Percentiles rank a stretch among this genome's conserved stretches.
Conservation (phyloP, 2,113 vertebrate genomes). For the Sciurus niger region DNA sequence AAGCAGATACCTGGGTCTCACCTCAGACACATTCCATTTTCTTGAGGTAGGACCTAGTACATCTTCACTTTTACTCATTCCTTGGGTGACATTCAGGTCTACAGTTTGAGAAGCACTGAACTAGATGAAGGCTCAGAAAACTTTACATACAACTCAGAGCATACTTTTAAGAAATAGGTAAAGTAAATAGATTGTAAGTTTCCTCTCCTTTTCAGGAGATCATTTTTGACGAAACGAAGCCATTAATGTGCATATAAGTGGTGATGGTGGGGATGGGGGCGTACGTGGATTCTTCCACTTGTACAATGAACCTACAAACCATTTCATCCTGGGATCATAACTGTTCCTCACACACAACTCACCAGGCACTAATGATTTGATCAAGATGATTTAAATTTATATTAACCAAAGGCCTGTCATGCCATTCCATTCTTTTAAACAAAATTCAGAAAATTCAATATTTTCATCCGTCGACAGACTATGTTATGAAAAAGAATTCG, state of each 20-base stretch:
- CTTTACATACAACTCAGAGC: background rate
- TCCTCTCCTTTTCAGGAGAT: background rate
- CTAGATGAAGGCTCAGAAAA: background rate
- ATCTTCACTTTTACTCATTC: background rate
- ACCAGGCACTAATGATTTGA: background rate
- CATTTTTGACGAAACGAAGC: background rate
- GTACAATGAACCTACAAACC: background rate
- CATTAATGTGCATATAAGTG: background rate
- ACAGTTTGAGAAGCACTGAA: background rate
- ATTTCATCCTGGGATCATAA: background rate
- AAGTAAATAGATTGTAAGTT: background rate
- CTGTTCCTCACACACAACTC: background rate
- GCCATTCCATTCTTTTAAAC: background rate
- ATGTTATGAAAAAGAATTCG: background rate
- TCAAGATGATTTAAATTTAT: background rate
- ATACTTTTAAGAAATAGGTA: background rate
- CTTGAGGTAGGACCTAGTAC: background rate
- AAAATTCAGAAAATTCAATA: background rate
- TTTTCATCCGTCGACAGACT: background rate
- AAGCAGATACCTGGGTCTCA: background rate
- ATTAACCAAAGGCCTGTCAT: background rate
- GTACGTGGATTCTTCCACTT: background rate
- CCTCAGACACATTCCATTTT: background rate
- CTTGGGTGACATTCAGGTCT: background rate
- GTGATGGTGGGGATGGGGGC: background rate